Conservation (phyloP, 2,797 vertebrate species). For the Graptemys geographica region DNA sequence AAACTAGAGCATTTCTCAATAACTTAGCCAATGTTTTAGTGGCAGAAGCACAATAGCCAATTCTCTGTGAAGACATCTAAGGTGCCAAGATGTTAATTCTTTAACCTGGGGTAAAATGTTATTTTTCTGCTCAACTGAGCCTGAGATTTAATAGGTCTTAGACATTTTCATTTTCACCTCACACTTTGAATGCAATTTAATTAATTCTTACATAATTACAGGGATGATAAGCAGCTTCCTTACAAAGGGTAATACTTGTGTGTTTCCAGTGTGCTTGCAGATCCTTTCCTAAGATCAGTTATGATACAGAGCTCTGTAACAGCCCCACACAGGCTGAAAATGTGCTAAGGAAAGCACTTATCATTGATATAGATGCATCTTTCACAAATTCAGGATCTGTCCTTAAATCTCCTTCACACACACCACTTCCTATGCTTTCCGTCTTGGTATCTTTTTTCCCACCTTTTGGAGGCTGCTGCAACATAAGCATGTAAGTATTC, state of each 20-base stretch:
- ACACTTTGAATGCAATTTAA: constrained; percentile 3
- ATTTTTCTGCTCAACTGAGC: constrained; percentile 37
- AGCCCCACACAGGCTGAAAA: not conserved
- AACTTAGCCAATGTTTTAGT: constrained; percentile 25
- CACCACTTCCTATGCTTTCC: constrained; percentile 41
- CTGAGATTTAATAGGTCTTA: constrained; percentile 54
- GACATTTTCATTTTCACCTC: constrained; percentile 1
- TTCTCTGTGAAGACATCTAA: constrained; percentile 35
- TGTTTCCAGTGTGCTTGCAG: not conserved
- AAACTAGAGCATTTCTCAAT: accelerated
- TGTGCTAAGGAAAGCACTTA: not conserved
- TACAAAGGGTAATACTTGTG: not conserved
- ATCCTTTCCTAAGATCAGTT: not conserved
- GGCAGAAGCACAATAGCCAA: constrained; percentile 46
- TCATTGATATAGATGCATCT: not conserved
- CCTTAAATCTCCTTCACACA: constrained; percentile 45
- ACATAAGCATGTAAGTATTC: constrained; percentile 68
- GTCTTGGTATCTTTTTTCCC: constrained; percentile 63
- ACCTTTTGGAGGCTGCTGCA: constrained; percentile 65
- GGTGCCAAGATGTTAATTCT: constrained; percentile 61
- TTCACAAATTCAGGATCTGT: not conserved
- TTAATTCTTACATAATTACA: not conserved
- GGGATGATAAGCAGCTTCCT: not conserved
- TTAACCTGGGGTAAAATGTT: not conserved
- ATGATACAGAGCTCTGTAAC: accelerated